phyloP scores from a whole-genome alignment of 2,888 invertebrate species.

The Apotomis betuletana region DNA sequence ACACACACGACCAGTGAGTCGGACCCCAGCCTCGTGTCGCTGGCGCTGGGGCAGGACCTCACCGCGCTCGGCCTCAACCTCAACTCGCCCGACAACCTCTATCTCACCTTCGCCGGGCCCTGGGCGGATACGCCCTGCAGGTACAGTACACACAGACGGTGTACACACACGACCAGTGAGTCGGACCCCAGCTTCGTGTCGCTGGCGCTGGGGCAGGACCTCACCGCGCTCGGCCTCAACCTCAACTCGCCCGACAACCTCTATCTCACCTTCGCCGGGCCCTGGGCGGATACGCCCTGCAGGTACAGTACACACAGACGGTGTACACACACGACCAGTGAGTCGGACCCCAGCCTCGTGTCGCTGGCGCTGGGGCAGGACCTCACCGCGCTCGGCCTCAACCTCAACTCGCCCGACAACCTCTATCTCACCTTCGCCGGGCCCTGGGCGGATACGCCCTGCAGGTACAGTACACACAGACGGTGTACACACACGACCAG shows the following conservation, averaged over 20 bases:
- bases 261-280: slow-evolving; percentile 82
- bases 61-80: slow-evolving; percentile 99
- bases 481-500: too few species aligned
- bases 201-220: not conserved
- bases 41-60: slow-evolving; percentile 98
- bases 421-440: slow-evolving; percentile 99
- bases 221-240: not conserved
- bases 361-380: slow-evolving; percentile 98
- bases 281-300: slow-evolving; percentile 93
- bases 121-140: slow-evolving; percentile 98
- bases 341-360: slow-evolving; percentile 88
- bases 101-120: slow-evolving; percentile 99
- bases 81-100: slow-evolving; percentile 98
- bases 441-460: slow-evolving; percentile 81
- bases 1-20: slow-evolving; percentile 84
- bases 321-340: too few species aligned
- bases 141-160: slow-evolving; percentile 54
- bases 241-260: not conserved
- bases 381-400: slow-evolving; percentile 98
- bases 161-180: too few species aligned
- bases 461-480: too few species aligned
- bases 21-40: slow-evolving; percentile 97
- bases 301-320: too few species aligned
- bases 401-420: slow-evolving; percentile 98
- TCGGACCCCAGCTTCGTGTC: not conserved